These are phyloP conservation scores for Ara ararauna DNA, from an alignment of 2,797 vertebrate species.

Conservation along the genomic window DNA sequence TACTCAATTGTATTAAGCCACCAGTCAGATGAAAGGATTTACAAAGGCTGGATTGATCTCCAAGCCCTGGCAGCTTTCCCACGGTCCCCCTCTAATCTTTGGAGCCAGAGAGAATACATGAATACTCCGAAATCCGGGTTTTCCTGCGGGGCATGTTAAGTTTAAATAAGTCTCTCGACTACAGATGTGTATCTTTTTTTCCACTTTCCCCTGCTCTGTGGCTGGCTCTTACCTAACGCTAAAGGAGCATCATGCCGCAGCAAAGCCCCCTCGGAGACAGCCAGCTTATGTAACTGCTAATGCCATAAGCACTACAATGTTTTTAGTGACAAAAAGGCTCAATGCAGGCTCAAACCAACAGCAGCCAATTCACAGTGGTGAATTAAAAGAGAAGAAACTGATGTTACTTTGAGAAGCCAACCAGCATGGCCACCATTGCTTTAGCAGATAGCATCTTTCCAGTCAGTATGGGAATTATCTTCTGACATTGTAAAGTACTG, in stretches of 20 bases:
- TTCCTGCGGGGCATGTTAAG: not conserved
- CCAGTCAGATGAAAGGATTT: constrained; percentile 74
- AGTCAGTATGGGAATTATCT: not conserved
- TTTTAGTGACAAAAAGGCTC: constrained; percentile 62
- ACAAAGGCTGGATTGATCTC: constrained; percentile 71
- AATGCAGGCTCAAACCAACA: not conserved
- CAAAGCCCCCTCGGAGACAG: constrained; percentile 33
- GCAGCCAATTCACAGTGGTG: not conserved
- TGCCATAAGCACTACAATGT: constrained; percentile 51
- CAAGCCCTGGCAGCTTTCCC: constrained; percentile 74
- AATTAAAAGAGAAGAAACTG: not conserved
- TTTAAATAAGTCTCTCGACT: not conserved
- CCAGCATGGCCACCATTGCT: not conserved
- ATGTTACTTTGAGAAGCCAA: not conserved
- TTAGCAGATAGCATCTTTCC: not conserved
- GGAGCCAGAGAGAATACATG: constrained; percentile 14
- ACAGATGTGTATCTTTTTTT: not conserved
- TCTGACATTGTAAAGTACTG: not conserved
- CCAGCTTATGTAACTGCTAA: constrained; percentile 54
- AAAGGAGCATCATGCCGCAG: constrained; percentile 45
- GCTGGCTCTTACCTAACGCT: constrained; percentile 37
- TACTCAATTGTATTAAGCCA: constrained; percentile 63
- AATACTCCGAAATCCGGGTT: constrained; percentile 22
- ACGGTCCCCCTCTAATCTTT: constrained; percentile 60
- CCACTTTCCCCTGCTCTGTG: not conserved